A percentile compares a stretch with the other conserved stretches of the same genome.
Conservation (phyloP, 2,888 invertebrate genomes). For the Pristionchus maxplancki region DNA sequence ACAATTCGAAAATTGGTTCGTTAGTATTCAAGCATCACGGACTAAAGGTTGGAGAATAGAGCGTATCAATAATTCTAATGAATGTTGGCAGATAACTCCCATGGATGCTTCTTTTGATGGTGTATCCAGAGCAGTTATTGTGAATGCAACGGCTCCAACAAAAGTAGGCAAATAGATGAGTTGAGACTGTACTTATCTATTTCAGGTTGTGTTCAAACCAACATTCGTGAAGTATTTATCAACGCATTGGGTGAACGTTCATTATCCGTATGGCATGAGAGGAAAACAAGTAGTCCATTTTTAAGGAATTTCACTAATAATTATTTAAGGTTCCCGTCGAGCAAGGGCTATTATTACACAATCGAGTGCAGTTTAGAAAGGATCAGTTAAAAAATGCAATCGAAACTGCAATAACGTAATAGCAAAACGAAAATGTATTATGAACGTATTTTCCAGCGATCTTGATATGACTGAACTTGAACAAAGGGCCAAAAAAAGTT, state of each 20-base stretch:
- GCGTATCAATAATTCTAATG: too few species aligned
- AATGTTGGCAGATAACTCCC: neutral
- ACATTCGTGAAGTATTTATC: neutral
- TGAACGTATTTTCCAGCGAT: neutral
- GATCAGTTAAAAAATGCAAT: neutral
- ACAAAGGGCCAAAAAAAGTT: neutral
- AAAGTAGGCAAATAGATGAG: too few species aligned
- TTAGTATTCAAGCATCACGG: neutral
- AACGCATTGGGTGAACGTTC: neutral
- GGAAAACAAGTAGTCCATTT: neutral
- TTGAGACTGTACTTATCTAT: neutral
- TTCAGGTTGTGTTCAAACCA: neutral
- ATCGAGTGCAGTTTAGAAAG: neutral
- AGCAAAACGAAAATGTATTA: too few species aligned
- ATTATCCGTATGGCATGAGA: neutral
- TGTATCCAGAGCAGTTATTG: neutral
- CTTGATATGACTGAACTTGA: neutral
- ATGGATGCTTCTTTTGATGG: neutral
- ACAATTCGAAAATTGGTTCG: neutral
- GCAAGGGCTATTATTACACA: neutral
- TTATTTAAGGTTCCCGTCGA: neutral
- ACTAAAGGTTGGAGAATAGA: neutral
- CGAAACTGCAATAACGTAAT: neutral
- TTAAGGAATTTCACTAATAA: neutral
- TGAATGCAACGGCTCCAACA: conserved; percentile 6